These are phyloP conservation scores for Agriopis leucophaearia DNA, from an alignment of 2,888 invertebrate species.

Conservation along the genomic window DNA sequence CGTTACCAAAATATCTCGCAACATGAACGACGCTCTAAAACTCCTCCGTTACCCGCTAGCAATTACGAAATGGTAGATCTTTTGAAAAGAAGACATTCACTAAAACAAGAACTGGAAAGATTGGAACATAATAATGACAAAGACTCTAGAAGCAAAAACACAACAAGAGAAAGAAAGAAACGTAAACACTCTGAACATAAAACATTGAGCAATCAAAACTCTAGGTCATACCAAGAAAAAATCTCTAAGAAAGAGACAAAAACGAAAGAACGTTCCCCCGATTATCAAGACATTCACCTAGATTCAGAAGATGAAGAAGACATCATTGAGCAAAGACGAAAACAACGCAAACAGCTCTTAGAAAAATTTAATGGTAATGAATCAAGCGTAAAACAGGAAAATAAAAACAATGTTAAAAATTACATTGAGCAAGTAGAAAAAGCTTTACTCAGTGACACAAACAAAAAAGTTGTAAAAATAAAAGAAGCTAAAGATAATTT, in stretches of 20 bases:
- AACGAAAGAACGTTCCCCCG: conserved; percentile 62
- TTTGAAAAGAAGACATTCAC: conserved; percentile 68
- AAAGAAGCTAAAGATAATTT: conserved; percentile 63
- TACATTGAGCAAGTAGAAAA: conserved; percentile 34
- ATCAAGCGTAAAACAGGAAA: conserved; percentile 44
- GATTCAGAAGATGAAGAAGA: conserved; percentile 95
- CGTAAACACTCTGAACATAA: conserved; percentile 55
- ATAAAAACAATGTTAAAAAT: conserved; percentile 37
- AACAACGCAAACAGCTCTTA: conserved; percentile 94
- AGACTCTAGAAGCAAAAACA: conserved; percentile 44
- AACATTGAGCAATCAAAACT: conserved; percentile 20
- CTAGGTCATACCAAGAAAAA: conserved; percentile 10
- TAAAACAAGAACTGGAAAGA: conserved; percentile 70
- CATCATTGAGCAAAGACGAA: conserved; percentile 95
- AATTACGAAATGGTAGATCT: conserved; percentile 70
- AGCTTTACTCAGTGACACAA: conserved; percentile 24
- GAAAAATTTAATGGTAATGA: conserved; percentile 75
- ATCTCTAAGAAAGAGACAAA: conserved; percentile 42
- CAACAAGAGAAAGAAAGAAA: conserved; percentile 51
- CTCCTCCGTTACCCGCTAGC: conserved; percentile 72
- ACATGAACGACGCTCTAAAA: conserved; percentile 64
- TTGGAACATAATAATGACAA: conserved; percentile 56
- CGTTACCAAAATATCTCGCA: conserved; percentile 53
- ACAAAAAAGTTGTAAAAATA: conserved; percentile 38
- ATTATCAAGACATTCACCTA: conserved; percentile 87